Evolutionary conservation across 2,797 vertebrate species (phyloP), one percentile per base, ranked within the genome.

Genomic region (Mormyrus hasselquistii): DNA sequence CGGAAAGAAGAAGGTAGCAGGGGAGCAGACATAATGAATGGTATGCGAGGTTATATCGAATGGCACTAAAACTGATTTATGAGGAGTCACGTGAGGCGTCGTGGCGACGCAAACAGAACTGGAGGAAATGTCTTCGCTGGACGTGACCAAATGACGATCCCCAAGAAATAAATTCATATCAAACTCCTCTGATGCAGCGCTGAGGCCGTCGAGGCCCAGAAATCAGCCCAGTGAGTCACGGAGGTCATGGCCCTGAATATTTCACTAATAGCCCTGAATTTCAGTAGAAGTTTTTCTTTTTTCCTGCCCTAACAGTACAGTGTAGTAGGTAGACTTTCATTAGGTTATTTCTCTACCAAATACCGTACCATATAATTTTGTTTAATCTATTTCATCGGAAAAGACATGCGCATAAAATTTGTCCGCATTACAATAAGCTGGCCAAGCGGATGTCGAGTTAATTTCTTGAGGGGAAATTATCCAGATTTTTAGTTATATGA

Each of bases 21-120:
- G 57, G 87, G 41, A 69, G 86, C 57, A 22, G 59, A 86, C 22
- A 52, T 85, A 89, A 86, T 22, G 12, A 86, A 89, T 85, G 79
- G 41, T 25, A 85, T 86, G 50, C 47, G 52, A 44, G 47, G 88
- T 69, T 25, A 89, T 59, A 50, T 65, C 7, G 83, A 89, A 38
- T 47, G n/a, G 73, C 12, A 85, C 76, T 34, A 38, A 89, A 84
- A 2, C 5, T 59, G 82, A 89, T 69, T 59, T 57, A 84, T 5
- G 29, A 62, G 55, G 22, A 59, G 22, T 57, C 83, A 65, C 25
- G 41, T 49, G 29, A 89, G 19, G 62, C 22, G 29, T 22, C 50
- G 22, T 22, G 41, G 7, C 62, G 22, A 89, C 14, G 55, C 41
- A 16, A 8, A 25, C 6, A 34, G 25, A 10, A n/a, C 57, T 14